phyloP scores from a whole-genome alignment of 2,888 invertebrate genomes.

The Zele albiditarsus region DNA sequence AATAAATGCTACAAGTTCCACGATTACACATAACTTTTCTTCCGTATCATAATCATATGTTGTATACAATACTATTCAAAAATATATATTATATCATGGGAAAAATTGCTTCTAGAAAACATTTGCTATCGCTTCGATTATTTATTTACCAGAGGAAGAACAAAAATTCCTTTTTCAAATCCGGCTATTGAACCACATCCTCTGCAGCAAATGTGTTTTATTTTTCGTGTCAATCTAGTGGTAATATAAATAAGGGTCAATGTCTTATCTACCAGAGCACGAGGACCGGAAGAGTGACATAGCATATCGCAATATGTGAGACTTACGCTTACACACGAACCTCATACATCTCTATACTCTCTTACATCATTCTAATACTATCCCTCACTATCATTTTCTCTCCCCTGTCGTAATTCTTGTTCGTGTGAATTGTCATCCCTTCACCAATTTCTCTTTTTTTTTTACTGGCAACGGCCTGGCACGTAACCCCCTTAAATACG shows the following conservation, averaged over 20 bases:
- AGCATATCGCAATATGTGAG: background rate
- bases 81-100: too few relatives aligned
- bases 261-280: slow-evolving; percentile 44
- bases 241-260: slow-evolving; percentile 50
- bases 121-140: too few relatives aligned
- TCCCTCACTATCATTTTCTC: slow-evolving; percentile 13
- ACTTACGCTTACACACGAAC: slow-evolving; percentile 27
- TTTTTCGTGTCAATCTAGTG: slow-evolving; percentile 11
- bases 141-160: background rate
- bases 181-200: background rate
- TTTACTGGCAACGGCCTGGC: background rate
- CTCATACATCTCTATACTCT: slow-evolving; percentile 27
- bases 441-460: slow-evolving; percentile 44
- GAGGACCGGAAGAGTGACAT: slow-evolving; percentile 41
- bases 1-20: slow-evolving; percentile 23
- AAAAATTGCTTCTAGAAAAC: too few relatives aligned
- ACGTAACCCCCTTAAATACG: slow-evolving; percentile 29
- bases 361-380: slow-evolving; percentile 28
- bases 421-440: slow-evolving; percentile 1
- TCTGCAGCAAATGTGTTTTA: background rate
- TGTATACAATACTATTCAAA: too few relatives aligned
- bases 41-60: background rate
- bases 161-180: slow-evolving; percentile 2
- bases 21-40: background rate
- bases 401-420: background rate